Base-by-base conservation (phyloP, 2,888 invertebrate species). In the Xiphydria camelus region DNA sequence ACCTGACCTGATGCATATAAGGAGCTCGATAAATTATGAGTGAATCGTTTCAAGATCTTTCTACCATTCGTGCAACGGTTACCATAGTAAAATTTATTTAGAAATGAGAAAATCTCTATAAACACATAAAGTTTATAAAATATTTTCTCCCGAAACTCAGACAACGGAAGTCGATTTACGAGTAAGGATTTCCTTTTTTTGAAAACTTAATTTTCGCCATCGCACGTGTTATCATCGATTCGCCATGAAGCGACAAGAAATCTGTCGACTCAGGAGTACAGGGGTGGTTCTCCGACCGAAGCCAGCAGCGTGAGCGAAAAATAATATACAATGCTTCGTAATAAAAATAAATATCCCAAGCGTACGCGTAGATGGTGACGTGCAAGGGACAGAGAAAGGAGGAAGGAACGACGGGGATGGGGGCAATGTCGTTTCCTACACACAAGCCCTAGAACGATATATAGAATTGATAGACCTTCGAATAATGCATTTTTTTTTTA, bases 271-370 rank as follows among this genome's bases (percentile, higher is more conserved):
- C 65, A 59, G 61, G 55, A 55, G 57, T 52, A 53, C 54, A 55
- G 51, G 56, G 59, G 49, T n/a, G n/a, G n/a, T 22, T 20, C 17
- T 23, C n/a, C 10, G 22, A 7, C 15, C 4, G 19, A 33, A 41
- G 10, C 33, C 18, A 23, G 32, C 15, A 9, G 4, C 41, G 22
- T 41, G 32, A 33, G 32, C 9, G 7, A 23, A 41, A 37, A 25
- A 40, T 20, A 31, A 40, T 32, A 40, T 32, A 40, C 32, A 40
- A 34, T 41, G 23, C 22, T 12, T 53, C 32, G 62, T 58, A 64
- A 68, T 67, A 67, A 67, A 64, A 67, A 67, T 67, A 65, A 67
- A 68, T 66, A 61, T 66, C 63, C 55, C 47, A 38, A 44, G 42
- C 48, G 51, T 53, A 47, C 51, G 55, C 42, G 51, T 21, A n/a